These are phyloP conservation scores for Pseudorectes ferrugineus DNA, from an alignment of 2,113 vertebrate genomes.

Conservation along the genomic window DNA sequence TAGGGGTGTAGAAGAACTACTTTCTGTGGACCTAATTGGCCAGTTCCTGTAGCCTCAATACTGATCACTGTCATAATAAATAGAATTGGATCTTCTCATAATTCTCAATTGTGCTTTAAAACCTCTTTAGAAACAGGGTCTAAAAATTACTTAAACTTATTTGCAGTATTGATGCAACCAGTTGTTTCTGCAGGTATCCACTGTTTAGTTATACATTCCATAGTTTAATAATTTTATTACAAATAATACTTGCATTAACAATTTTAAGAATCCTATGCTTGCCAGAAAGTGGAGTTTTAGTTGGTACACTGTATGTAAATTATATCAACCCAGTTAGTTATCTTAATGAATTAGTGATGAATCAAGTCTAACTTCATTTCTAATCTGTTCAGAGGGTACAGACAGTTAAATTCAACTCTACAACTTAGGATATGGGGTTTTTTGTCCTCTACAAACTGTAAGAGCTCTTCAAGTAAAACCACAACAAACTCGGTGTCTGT, in stretches of 20 bases:
- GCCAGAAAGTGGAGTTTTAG: constrained; percentile 38
- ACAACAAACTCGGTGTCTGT: constrained; percentile 65
- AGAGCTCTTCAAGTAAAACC: constrained; percentile 66
- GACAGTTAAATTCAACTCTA: constrained; percentile 55
- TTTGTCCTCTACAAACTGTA: constrained; percentile 27
- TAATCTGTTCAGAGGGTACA: constrained; percentile 58
- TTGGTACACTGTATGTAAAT: constrained; percentile 66
- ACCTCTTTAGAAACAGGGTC: constrained; percentile 55
- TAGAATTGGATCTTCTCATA: constrained; percentile 46
- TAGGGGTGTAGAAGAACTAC: constrained; percentile 47
- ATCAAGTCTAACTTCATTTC: constrained; percentile 66
- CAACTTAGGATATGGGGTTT: neutral
- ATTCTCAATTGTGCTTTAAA: constrained; percentile 51
- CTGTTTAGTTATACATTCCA: constrained; percentile 76
- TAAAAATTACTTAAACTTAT: constrained; percentile 64
- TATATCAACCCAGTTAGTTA: constrained; percentile 45
- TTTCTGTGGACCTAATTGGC: constrained; percentile 54
- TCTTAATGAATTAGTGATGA: constrained; percentile 44
- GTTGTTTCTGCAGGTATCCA: constrained; percentile 61
- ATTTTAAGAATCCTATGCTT: constrained; percentile 40
- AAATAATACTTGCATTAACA: constrained; percentile 61
- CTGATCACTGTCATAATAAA: constrained; percentile 51
- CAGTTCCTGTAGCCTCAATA: constrained; percentile 59
- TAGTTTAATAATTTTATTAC: constrained; percentile 64
- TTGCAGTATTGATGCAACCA: constrained; percentile 66